These are phyloP conservation scores for Perca flavescens DNA, from an alignment of 2,113 vertebrate genomes.

Conservation along the genomic window DNA sequence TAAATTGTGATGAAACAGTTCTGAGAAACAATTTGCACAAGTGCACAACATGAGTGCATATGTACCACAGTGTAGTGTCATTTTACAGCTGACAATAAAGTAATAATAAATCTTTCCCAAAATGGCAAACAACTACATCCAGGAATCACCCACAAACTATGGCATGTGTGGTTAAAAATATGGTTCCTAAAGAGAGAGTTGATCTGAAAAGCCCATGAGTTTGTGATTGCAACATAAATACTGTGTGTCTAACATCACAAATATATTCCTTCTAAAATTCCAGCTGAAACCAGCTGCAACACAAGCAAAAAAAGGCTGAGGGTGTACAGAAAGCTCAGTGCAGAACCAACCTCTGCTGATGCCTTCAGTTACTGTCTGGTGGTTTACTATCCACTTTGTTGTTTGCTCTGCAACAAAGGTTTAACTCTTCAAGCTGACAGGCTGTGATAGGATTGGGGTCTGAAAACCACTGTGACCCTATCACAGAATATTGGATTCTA, in stretches of 20 bases:
- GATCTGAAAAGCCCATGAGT: not conserved
- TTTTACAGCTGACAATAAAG: not conserved
- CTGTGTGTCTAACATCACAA: not conserved
- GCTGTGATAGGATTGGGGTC: slow-evolving; percentile 48
- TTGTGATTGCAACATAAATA: not conserved
- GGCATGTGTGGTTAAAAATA: not conserved
- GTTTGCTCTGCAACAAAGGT: slow-evolving; percentile 14
- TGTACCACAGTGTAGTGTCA: no score
- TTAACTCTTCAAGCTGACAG: slow-evolving; percentile 22
- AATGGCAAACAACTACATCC: not conserved
- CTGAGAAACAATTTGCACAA: not conserved
- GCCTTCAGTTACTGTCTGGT: not conserved
- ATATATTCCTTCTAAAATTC: not conserved
- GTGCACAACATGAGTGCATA: not conserved
- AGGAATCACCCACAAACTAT: not conserved
- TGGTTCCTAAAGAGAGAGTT: not conserved
- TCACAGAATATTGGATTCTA: no score
- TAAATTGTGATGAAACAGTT: not conserved
- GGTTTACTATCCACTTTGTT: slow-evolving; percentile 20
- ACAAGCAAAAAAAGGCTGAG: not conserved
- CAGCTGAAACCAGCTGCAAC: not conserved
- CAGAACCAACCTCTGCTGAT: slow-evolving; percentile 1
- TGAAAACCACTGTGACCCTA: no score
- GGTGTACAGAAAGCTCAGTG: not conserved
- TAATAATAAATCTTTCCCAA: not conserved